Evolutionary conservation across 2,888 invertebrate genomes (phyloP), one percentile per base, ranked within the genome.

Genomic region (Choristoneura rosaceana): DNA sequence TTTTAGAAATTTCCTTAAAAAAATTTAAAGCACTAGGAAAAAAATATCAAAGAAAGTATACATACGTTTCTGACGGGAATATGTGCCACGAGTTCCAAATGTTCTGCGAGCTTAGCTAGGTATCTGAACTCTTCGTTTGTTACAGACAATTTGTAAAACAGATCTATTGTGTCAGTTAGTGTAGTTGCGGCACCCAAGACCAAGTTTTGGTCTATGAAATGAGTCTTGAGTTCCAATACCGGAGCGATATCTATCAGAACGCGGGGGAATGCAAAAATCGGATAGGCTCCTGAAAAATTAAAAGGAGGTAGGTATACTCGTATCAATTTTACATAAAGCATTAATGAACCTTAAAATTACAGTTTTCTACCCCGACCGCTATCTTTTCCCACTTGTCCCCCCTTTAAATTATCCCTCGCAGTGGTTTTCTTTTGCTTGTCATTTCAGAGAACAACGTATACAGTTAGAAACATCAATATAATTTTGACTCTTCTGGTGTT

Each of bases 1-100:
- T n/a, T n/a, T n/a, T n/a, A n/a, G n/a, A n/a, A n/a, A n/a, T n/a
- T n/a, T n/a, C n/a, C n/a, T n/a, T n/a, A n/a, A n/a, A n/a, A n/a
- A n/a, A n/a, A n/a, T n/a, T n/a, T n/a, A n/a, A n/a, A n/a, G n/a
- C n/a, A n/a, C n/a, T n/a, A n/a, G n/a, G n/a, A n/a, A n/a, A n/a
- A n/a, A n/a, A 2, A 25, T 34, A 34, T 14, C 14, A 14, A 59
- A 59, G 9, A 14, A 15, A 7, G 12, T 12, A 5, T 50, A 85
- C 95, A 92, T 87, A 96, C 96, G 88, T 97, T 97, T 86, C 97
- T 91, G 0, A 97, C 95, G 34, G 96, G 95, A 59, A 96, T 94
- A 84, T 95, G 96, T 2, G 97, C 97, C 3, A 97, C 95, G 71
- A 96, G 82, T 77, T 95, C 93, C 25, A 97, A 87, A 81, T 97